Base-by-base conservation (phyloP, 2,888 invertebrate species). In the Beris morrisii region DNA sequence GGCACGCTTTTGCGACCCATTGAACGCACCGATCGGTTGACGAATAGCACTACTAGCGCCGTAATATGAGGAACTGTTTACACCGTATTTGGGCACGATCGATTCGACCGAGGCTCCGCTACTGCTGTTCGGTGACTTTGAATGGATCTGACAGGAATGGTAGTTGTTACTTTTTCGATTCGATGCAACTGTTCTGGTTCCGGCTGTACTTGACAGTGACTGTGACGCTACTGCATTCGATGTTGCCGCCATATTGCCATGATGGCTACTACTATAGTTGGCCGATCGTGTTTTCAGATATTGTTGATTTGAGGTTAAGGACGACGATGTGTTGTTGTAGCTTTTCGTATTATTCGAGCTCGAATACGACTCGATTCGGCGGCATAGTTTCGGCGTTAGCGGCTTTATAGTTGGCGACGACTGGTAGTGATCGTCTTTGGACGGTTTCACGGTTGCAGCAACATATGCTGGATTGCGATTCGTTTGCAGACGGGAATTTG, bases 361-460 rank as follows among this genome's bases (percentile, higher is more conserved):
- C 6, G 68, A 65, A 55, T 67, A 67, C 22, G 73, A 76, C 68
- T 79, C 80, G 53, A 80, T 79, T 67, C 81, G 78, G 32, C 77
- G 74, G 48, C 78, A 78, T 30, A 80, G 72, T 70, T 80, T 79
- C 4, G 79, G 81, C 44, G 81, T 79, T 15, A 79, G 69, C 30
- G 81, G 81, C 64, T 80, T 79, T 4, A 80, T 74, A 15, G 70
- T 57, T 48, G 71, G 64, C 22, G 32, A 6, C 54, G 32, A 12
- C 13, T 48, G 48, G 9, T 38, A 9, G 12, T 32, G 52, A 28
- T 44, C 64, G 68, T 44, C 66, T 67, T 43, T 71, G 61, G 44
- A 64, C 57, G 52, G 66, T 64, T 46, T 66, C 61, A 3, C 11
- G n/a, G 13, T 5, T 58, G 56, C 12, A 5, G 38, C 38, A 38